Evolutionary conservation across 2,797 vertebrate genomes (phyloP), one percentile per base, ranked within the genome.

Genomic region (Lerista edwardsae): DNA sequence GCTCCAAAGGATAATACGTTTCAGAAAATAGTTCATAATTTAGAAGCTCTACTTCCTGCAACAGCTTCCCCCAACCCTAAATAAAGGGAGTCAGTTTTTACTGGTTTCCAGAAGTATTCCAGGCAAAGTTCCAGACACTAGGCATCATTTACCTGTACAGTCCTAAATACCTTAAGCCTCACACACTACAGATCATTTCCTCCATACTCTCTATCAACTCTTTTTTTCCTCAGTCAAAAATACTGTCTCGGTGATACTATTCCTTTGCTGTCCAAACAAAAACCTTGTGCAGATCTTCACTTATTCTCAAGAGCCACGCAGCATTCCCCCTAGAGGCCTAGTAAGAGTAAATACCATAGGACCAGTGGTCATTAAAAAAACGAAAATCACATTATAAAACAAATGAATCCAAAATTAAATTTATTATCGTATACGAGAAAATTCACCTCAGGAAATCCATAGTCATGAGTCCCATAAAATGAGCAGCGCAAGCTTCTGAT

Each of bases 401-500:
- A 14, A 83, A 41, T 62, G 57, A 80, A 73, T 79, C 41, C 57
- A 62, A 69, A 62, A 71, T 64, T 76, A 72, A 77, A 71, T 71
- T 82, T 77, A 71, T 82, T 77, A 68, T 83, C 34, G 68, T 31
- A 86, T 36, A 62, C 62, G 11, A 69, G 64, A 75, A 83, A 65
- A 73, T 39, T 59, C 39, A 78, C 55, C 29, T 57, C 51, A 55
- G 39, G 75, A 57, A 77, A 73, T 57, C 62, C 71, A 77, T 82
- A 83, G 84, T 82, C 55, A 74, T 61, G 17, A 81, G 55, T 78
- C 68, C 47, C 74, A 71, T 69, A 71, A 86, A 81, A 78, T 57
- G 78, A 81, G 51, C 75, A 81, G 41, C 75, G 39, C 61, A 64
- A 77, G 62, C 82, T 89, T 86, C 82, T 78, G 68, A 78, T 84